Evolutionary conservation across 2,888 invertebrate genomes (phyloP).

Genomic region (Chironomus riparius): DNA sequence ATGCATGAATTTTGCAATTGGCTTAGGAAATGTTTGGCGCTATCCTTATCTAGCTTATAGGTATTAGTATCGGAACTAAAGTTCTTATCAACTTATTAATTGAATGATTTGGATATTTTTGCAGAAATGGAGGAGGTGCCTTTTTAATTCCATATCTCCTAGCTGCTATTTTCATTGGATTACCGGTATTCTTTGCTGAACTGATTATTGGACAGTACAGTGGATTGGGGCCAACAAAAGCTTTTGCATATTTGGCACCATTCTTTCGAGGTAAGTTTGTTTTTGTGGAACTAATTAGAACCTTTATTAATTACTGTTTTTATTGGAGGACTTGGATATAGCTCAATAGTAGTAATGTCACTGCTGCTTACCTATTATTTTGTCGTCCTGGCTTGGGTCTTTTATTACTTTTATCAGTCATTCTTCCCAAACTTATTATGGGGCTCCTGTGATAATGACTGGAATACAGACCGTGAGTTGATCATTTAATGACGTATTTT

Average conservation of each 20-base stretch:
- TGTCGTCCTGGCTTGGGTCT: conserved; percentile 64
- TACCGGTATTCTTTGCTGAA: conserved; percentile 73
- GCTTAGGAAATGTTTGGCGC: conserved; percentile 33
- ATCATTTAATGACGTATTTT: too few relatives aligned
- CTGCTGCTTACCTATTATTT: too few relatives aligned
- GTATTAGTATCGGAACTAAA: not conserved
- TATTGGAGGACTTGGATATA: conserved; percentile 44
- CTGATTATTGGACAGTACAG: conserved; percentile 70
- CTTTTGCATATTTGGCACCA: conserved; percentile 54
- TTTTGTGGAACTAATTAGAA: not conserved
- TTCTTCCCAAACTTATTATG: conserved; percentile 55
- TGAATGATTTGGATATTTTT: too few relatives aligned
- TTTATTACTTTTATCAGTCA: conserved; percentile 65
- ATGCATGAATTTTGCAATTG: conserved; percentile 23
- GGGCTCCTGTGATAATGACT: conserved; percentile 57
- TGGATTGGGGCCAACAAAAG: conserved; percentile 60
- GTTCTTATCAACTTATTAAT: too few relatives aligned
- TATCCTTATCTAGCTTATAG: conserved; percentile 32
- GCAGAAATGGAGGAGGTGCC: conserved; percentile 48
- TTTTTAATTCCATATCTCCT: conserved; percentile 65
- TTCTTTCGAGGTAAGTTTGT: conserved; percentile 31
- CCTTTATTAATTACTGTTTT: too few relatives aligned
- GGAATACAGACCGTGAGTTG: conserved; percentile 50
- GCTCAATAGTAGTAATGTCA: conserved; percentile 56
- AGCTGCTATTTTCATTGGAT: conserved; percentile 63